Conservation (phyloP, 2,888 invertebrate genomes). For the Onthophagus sagittarius region DNA sequence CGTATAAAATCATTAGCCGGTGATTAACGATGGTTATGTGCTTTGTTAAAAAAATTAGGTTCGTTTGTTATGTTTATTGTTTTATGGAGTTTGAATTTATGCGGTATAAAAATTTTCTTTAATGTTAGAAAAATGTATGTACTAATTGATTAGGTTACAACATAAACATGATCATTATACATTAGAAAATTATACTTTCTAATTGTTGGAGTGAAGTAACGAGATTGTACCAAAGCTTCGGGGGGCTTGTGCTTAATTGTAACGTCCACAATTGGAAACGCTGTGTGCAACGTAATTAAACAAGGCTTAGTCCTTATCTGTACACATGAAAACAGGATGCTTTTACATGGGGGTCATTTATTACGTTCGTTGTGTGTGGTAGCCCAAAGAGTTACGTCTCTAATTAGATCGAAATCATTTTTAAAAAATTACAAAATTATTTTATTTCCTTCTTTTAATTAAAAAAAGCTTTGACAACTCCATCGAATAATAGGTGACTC, state of each 20-base stretch:
- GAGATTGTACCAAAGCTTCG: neutral
- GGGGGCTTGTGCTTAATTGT: neutral
- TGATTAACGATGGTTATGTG: slow-evolving; percentile 26
- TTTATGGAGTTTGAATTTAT: neutral
- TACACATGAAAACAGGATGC: neutral
- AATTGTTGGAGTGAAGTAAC: neutral
- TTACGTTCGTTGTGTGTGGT: neutral
- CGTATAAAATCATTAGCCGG: slow-evolving; percentile 30
- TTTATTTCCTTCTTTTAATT: no score
- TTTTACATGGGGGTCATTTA: neutral
- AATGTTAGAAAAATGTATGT: no score
- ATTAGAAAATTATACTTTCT: neutral
- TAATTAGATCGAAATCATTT: neutral
- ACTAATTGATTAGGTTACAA: neutral
- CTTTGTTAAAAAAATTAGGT: slow-evolving; percentile 7
- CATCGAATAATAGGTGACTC: neutral
- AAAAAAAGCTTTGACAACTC: neutral
- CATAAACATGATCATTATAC: neutral
- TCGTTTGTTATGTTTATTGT: neutral
- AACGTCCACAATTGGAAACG: neutral
- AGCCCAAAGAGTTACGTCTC: neutral
- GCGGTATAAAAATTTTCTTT: neutral
- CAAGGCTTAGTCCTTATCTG: neutral
- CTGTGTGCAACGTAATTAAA: neutral
- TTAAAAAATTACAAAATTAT: neutral